These are phyloP conservation scores for Pedionomus torquatus DNA, from an alignment of 2,113 vertebrate species.

Conservation along the genomic window DNA sequence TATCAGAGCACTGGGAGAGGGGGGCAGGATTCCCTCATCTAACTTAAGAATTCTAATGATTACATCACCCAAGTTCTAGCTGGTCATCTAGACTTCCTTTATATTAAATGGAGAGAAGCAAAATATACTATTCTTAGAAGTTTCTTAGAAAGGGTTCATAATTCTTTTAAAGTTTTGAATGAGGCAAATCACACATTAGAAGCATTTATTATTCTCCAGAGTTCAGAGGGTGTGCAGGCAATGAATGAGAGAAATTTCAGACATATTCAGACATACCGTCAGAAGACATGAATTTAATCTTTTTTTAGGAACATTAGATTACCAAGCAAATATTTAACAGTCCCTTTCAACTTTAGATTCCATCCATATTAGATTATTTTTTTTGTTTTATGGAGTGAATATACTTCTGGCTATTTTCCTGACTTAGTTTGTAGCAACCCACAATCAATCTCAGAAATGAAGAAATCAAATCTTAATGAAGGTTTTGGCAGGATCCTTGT, in stretches of 20 bases:
- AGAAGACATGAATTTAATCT: constrained; percentile 11
- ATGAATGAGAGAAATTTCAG: neutral
- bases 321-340: constrained; percentile 8
- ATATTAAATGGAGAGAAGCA: neutral
- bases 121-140: neutral
- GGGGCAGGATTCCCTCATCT: neutral
- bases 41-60: neutral
- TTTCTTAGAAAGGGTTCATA: neutral
- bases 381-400: neutral
- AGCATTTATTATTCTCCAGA: neutral
- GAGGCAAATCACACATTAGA: neutral
- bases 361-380: neutral
- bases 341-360: neutral
- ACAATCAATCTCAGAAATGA: neutral
- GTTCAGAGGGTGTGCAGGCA: neutral
- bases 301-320: neutral
- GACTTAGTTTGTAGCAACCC: neutral
- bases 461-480: neutral
- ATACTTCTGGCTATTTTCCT: neutral
- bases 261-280: neutral
- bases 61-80: neutral
- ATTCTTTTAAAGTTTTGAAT: neutral
- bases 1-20: neutral
- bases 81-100: neutral
- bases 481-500: neutral